Evolutionary conservation across 2,797 vertebrate species (phyloP).

Genomic region (Hydrolagus colliei): DNA sequence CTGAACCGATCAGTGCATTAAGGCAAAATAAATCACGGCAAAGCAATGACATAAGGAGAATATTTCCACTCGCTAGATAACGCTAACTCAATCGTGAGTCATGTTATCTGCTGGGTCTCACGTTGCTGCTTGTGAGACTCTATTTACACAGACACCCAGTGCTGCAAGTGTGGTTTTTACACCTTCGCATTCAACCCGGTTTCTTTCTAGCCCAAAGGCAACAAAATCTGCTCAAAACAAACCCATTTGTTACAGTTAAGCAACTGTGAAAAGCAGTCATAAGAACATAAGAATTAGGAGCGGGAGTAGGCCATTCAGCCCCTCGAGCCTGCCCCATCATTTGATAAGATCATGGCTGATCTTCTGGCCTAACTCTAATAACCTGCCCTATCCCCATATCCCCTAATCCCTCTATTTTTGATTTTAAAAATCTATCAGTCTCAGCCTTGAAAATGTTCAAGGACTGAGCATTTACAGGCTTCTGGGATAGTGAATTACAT

Average conservation of each 20-base stretch:
- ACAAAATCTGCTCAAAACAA: neutral
- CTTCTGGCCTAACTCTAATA: too few relatives aligned
- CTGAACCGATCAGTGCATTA: too few relatives aligned
- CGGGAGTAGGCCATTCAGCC: too few relatives aligned
- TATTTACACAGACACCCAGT: constrained; percentile 12
- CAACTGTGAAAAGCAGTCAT: neutral
- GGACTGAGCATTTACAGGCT: too few relatives aligned
- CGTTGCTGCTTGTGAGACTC: constrained; percentile 28
- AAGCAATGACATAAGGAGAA: neutral
- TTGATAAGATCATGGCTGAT: too few relatives aligned
- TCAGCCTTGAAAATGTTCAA: too few relatives aligned
- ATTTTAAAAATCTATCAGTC: too few relatives aligned
- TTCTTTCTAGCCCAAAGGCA: neutral
- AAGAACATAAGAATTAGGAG: too few relatives aligned
- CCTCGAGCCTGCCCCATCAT: too few relatives aligned
- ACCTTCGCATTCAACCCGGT: neutral
- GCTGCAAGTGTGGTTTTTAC: neutral
- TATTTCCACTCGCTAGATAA: neutral
- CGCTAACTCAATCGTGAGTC: neutral
- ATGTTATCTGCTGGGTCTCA: constrained; percentile 21
- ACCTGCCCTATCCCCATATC: too few relatives aligned
- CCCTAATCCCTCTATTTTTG: too few relatives aligned
- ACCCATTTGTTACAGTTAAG: neutral
- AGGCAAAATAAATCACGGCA: neutral
- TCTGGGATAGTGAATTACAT: too few relatives aligned